A percentile compares a stretch with the other conserved stretches of the same genome.
These are phyloP conservation scores for Sebastes alutus DNA, from an alignment of 2,797 vertebrate genomes.

Conservation along the genomic window DNA sequence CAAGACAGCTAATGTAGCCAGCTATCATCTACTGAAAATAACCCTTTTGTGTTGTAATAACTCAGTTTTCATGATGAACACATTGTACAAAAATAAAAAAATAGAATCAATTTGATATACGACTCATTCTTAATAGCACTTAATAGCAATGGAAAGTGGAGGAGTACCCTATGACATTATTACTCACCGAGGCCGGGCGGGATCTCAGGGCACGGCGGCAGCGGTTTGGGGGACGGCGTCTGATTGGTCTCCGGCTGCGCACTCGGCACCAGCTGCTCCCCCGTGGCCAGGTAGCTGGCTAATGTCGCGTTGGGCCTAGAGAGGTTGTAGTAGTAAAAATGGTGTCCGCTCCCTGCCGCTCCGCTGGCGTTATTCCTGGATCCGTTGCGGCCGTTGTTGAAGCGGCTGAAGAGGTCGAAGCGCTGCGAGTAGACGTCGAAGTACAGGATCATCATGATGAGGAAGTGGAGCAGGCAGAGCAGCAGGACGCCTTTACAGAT, in stretches of 20 bases:
- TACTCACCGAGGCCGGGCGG: constrained; percentile 93
- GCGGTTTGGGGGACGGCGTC: constrained; percentile 83
- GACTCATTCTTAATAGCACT: not conserved
- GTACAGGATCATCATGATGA: constrained; percentile 99
- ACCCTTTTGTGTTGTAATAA: not conserved
- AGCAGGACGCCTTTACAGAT: constrained; percentile 99
- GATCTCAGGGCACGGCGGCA: constrained; percentile 92
- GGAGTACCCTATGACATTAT: not conserved
- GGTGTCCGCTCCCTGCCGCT: constrained; percentile 71
- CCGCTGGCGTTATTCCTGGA: constrained; percentile 72
- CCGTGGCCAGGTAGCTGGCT: constrained; percentile 85
- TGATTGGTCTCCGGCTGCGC: constrained; percentile 83
- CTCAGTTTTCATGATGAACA: not conserved
- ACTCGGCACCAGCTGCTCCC: constrained; percentile 85
- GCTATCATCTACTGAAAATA: not conserved
- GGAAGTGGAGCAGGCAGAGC: constrained; percentile 97
- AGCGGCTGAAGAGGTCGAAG: constrained; percentile 98
- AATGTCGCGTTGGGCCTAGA: constrained; percentile 90
- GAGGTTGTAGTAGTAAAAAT: constrained; percentile 89
- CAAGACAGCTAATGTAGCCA: not conserved
- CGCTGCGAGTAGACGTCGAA: constrained; percentile 97
- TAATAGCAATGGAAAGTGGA: not conserved
- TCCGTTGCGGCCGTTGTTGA: constrained; percentile 86
- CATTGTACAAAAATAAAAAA: not conserved
- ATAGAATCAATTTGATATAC: not conserved